These are phyloP conservation scores for Globodera rostochiensis DNA, from an alignment of 1,140 invertebrate species.

Conservation along the genomic window DNA sequence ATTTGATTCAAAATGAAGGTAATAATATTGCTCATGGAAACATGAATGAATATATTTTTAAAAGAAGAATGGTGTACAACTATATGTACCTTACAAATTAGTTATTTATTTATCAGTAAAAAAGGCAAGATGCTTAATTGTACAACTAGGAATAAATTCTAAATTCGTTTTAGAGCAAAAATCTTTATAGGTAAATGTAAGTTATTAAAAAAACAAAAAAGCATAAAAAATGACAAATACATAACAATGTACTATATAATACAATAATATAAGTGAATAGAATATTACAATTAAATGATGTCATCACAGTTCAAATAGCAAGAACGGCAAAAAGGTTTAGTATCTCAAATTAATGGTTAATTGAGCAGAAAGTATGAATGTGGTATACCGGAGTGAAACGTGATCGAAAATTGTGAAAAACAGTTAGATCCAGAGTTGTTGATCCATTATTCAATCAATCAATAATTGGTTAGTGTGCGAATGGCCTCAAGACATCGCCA, in stretches of 20 bases:
- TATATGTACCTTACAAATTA: not conserved
- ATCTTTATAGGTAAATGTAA: not conserved
- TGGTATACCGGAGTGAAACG: not conserved
- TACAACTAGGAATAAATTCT: slow-evolving; percentile 13
- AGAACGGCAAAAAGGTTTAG: not conserved
- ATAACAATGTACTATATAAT: not conserved
- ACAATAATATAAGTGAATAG: too few species aligned
- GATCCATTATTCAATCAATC: not conserved
- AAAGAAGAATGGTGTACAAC: not conserved
- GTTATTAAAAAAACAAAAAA: not conserved
- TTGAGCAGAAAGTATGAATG: not conserved
- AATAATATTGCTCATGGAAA: slow-evolving; percentile 2
- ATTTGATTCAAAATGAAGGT: not conserved
- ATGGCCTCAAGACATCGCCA: slow-evolving; percentile 85
- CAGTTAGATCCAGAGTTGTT: not conserved
- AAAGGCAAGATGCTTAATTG: not conserved
- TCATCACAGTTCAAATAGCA: not conserved
- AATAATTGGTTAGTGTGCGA: slow-evolving; percentile 75
- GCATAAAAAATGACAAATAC: not conserved
- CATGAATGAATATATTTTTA: not conserved
- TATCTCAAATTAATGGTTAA: too few species aligned
- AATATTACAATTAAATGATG: too few species aligned
- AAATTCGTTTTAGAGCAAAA: not conserved
- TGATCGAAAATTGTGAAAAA: not conserved
- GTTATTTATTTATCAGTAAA: not conserved